Base-by-base conservation (phyloP, 2,797 vertebrate genomes). In the Danio jaintianensis region DNA sequence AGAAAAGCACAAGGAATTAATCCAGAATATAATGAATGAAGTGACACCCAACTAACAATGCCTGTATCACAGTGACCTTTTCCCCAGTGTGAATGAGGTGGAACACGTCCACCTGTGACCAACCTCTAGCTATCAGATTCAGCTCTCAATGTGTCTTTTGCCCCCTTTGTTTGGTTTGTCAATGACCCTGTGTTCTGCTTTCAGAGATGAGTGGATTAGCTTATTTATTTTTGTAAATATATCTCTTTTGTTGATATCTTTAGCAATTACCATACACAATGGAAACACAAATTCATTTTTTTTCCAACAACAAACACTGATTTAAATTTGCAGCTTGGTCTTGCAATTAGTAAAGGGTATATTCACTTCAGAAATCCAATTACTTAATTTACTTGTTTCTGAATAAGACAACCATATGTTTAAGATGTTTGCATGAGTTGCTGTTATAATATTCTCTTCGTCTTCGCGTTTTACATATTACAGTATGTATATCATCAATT, bases 1-100 rank as follows among this genome's bases (percentile, higher is more conserved):
- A 82, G 84, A 85, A 70, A 88, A 84, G 85, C 86, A 89, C 88
- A 86, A 79, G 36, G 89, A 86, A 83, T 55, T 52, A 82, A 84
- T 74, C 47, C 50, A 81, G 86, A 47, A 20, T 36, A 70, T 80
- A 78, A 84, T 86, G 68, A 84, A 80, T 80, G 68, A 64, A 73
- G 48, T 66, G 76, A 84, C 82, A 86, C 85, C 77, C 68, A 75
- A 82, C 80, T 83, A 78, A 86, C 80, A 80, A 75, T 70, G 80
- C 86, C 80, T 86, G 82, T 80, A 84, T 67, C 68, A 50, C 48
- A 64, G 72, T 69, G 79, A 84, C 85, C 82, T 66, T 80, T 76
- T 29, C 43, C 43, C 76, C 50, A 13, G 48, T 56, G 85, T 82
- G 80, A 86, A 84, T 84, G 78, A 85, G 70, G 56, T 68, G 48